phyloP scores from a whole-genome alignment of 2,113 vertebrate genomes.

The Muntiacus reevesi region DNA sequence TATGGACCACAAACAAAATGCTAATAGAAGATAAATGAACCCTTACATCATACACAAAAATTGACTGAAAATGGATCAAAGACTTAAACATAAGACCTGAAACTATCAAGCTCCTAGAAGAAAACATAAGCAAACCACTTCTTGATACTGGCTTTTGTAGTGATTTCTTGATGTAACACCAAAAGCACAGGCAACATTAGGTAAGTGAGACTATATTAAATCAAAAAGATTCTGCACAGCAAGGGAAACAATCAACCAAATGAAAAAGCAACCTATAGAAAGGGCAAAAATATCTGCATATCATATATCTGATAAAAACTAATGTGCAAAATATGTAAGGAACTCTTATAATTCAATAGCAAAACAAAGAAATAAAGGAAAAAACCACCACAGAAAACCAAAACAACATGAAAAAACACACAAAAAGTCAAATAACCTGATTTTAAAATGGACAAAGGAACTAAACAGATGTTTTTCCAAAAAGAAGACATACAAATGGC shows the following conservation, averaged over 20 bases:
- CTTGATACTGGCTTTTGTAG: background rate
- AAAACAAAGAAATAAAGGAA: background rate
- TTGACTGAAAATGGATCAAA: background rate
- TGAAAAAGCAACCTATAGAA: background rate
- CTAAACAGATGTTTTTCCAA: background rate
- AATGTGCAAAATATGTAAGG: background rate
- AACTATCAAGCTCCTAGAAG: background rate
- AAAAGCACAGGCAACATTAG: background rate
- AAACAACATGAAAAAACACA: background rate
- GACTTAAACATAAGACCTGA: background rate
- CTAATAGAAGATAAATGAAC: background rate
- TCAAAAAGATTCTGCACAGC: background rate
- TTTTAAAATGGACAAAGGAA: background rate
- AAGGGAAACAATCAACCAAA: background rate
- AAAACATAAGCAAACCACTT: background rate
- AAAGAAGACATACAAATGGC: background rate
- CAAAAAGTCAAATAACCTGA: background rate
- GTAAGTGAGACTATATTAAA: background rate
- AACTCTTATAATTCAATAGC: background rate
- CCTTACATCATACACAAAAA: background rate
- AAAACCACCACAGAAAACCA: background rate
- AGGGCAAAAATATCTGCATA: background rate
- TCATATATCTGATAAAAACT: background rate
- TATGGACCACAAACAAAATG: background rate
- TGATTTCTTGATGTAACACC: background rate